Evolutionary conservation across 2,113 vertebrate genomes (phyloP), one percentile per base, ranked within the genome.

Genomic region (Mesocricetus auratus): DNA sequence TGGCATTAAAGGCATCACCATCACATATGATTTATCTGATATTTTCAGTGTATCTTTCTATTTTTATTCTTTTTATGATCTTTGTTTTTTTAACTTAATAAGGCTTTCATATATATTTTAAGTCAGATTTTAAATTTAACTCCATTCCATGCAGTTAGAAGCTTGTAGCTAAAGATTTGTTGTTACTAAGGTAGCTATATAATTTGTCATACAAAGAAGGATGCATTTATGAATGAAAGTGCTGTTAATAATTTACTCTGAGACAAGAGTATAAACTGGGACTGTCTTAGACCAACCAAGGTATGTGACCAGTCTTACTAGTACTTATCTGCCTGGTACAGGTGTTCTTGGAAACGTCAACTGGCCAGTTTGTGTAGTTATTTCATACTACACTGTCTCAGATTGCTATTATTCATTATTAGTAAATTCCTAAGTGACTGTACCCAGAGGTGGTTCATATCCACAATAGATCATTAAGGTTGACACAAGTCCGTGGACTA

Each of bases 71-170:
- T 78, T 86, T 91, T 10, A 60, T 42, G 73, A 16, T 95, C 92
- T 29, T 73, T 85, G 24, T 21, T 81, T 88, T 83, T 82, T 86
- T 68, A 66, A 86, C 86, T 87, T 16, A 39, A 66, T 91, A 62
- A 95, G 19, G 19, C 21, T n/a, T 66, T 93, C 73, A 83, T 92
- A 91, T 50, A 62, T 90, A 74, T 83, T 92, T 96, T 75, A 93
- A 96, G 81, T 93, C 3, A 69, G 8, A 83, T 90, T 92, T 56
- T 68, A 92, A 96, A 89, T 88, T 85, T 87, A 89, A 62, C 56
- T 93, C 56, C 10, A 66, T 0, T 87, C 45, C 22, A 89, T 33
- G 31, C 71, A 60, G 10, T 94, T 96, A 53, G 74, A 93, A 90
- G 83, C 58, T 56, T 93, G 10, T 91, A 33, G 31, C 53, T 95